A percentile compares a stretch with the other conserved stretches of the same genome.
Evolutionary conservation across 2,888 invertebrate genomes (phyloP).

Genomic region (Macrosoma leucophasiata): DNA sequence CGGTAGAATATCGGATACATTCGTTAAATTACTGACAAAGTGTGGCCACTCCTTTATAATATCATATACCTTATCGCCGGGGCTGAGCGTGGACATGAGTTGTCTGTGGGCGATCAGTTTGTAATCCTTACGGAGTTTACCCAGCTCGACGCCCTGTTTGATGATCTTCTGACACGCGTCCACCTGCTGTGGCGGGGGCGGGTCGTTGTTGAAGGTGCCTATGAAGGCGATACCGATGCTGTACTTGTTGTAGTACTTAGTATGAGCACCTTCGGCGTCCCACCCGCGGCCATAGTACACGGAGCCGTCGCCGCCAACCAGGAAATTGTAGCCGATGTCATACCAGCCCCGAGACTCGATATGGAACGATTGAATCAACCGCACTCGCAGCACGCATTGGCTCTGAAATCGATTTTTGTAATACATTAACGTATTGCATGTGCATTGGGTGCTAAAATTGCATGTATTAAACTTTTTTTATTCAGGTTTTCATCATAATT

Average conservation of each 20-base stretch:
- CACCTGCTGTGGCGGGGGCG: slow-evolving; percentile 63
- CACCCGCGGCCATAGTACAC: slow-evolving; percentile 86
- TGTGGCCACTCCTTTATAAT: slow-evolving; percentile 82
- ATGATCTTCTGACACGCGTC: slow-evolving; percentile 78
- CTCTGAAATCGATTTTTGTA: slow-evolving; percentile 71
- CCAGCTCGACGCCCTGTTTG: slow-evolving; percentile 74
- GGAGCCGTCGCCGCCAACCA: slow-evolving; percentile 86
- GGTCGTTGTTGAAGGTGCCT: slow-evolving; percentile 78
- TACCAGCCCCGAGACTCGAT: slow-evolving; percentile 78
- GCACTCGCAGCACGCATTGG: slow-evolving; percentile 75
- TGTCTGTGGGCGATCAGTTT: slow-evolving; percentile 82
- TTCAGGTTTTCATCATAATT: no score
- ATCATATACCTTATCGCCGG: slow-evolving; percentile 78
- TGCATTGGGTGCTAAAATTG: no score
- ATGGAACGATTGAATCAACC: slow-evolving; percentile 80
- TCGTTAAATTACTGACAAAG: slow-evolving; percentile 60
- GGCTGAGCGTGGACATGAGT: slow-evolving; percentile 79
- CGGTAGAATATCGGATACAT: slow-evolving; percentile 41
- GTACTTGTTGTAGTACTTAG: slow-evolving; percentile 77
- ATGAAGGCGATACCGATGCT: slow-evolving; percentile 84
- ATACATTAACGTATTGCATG: no score
- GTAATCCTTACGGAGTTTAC: slow-evolving; percentile 78
- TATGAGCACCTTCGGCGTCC: slow-evolving; percentile 83
- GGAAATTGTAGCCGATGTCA: slow-evolving; percentile 86
- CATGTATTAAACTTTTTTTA: no score